Evolutionary conservation across 2,113 vertebrate species (phyloP).

Genomic region (Laticauda colubrina): DNA sequence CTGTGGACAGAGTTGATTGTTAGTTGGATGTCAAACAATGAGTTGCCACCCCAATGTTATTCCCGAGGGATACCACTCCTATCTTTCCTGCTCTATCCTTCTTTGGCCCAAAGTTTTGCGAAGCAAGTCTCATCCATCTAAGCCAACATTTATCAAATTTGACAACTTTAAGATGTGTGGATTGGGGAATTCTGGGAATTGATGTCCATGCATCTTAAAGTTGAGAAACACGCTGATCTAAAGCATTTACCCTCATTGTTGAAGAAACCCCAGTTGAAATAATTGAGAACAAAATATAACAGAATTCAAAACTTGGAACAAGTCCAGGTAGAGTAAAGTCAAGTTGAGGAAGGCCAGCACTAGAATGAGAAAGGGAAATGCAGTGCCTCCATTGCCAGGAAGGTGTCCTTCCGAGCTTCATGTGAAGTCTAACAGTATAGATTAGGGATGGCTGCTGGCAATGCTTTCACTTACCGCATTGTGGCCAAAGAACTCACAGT

Average conservation of each 20-base stretch:
- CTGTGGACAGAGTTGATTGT: conserved; percentile 66
- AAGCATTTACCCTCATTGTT: not conserved
- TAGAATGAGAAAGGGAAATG: not conserved
- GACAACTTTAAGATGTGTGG: not conserved
- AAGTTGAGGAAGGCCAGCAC: not conserved
- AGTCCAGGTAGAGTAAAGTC: not conserved
- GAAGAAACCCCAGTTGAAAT: not conserved
- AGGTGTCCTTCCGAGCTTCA: not conserved
- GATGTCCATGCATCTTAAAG: not conserved
- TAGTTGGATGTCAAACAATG: not conserved
- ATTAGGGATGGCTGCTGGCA: not conserved
- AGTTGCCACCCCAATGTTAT: rapidly evolving
- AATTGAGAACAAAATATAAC: not conserved
- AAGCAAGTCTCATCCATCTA: not conserved
- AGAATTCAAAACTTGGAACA: not conserved
- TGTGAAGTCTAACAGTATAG: rapidly evolving
- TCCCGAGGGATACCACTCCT: not conserved
- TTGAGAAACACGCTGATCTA: not conserved
- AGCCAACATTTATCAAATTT: not conserved
- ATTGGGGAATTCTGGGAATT: not conserved
- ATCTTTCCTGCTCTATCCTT: not conserved
- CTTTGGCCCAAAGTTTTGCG: not conserved
- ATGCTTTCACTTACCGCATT: conserved; percentile 83
- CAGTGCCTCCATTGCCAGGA: not conserved
- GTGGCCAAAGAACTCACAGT: conserved; percentile 99